Conservation (phyloP, 2,888 invertebrate genomes). For the Monopis laevigella region DNA sequence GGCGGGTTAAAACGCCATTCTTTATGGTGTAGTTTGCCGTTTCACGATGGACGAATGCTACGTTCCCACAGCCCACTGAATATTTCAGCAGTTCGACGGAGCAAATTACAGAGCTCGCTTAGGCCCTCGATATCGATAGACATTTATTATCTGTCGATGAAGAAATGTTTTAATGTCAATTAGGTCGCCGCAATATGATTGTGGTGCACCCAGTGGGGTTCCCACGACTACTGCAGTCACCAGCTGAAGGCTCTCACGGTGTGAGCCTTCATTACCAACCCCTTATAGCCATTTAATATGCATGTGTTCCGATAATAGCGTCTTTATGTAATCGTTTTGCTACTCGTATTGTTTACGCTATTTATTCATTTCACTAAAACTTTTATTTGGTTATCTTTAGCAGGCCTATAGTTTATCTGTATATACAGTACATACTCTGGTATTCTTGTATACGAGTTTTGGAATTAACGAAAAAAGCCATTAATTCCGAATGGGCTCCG, state of each 20-base stretch:
- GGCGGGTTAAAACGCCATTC: constrained; percentile 3
- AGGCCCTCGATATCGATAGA: constrained; percentile 21
- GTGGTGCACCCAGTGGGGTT: constrained; percentile 31
- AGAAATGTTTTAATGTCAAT: constrained; percentile 30
- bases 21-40: constrained; percentile 1
- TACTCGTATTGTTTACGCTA: too few species aligned
- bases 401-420: too few species aligned
- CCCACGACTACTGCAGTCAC: constrained; percentile 26
- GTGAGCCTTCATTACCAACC: too few species aligned
- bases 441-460: too few species aligned
- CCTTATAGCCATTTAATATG: too few species aligned
- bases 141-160: constrained; percentile 31
- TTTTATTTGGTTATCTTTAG: too few species aligned
- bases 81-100: constrained; percentile 44
- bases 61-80: constrained; percentile 32
- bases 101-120: constrained; percentile 49
- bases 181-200: constrained; percentile 44
- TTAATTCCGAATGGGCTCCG: too few species aligned
- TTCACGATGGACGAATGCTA: constrained; percentile 1
- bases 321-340: too few species aligned
- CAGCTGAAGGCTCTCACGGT: constrained; percentile 3
- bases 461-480: too few species aligned
- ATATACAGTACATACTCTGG: too few species aligned
- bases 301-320: too few species aligned
- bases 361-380: too few species aligned